Base-by-base conservation (phyloP, 1,140 invertebrate species). In the Heliconius nattereri region DNA sequence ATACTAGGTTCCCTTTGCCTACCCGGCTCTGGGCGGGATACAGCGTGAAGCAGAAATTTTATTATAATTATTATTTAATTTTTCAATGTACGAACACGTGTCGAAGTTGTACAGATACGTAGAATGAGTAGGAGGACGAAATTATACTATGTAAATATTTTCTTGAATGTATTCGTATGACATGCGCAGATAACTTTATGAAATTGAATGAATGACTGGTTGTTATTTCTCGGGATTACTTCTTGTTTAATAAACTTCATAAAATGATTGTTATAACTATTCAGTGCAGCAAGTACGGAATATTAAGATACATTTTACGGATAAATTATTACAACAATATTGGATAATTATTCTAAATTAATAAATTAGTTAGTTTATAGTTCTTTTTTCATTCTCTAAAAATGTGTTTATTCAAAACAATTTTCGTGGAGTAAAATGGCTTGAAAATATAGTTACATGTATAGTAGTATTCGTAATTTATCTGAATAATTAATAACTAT, bases 91-190 rank as follows among this genome's bases (percentile, higher is more conserved):
- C n/a, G 19, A 26, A 52, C 40, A 75, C 5, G 29, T 49, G 26
- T 20, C 9, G 11, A 32, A 20, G 9, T 54, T 75, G 29, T 26
- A 54, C 54, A 20, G 57, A 66, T 66, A 66, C 23, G 9, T 23
- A 66, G 60, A 29, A 66, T 66, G 60, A 66, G 60, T 29, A 66
- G 26, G 11, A 60, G 57, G 57, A 60, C 57, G n/a, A 66, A 66
- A 66, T 35, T 35, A 52, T 75, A 26, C 26, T 52, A 49, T 54
- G 73, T 75, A 52, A 75, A 26, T 75, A 52, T 75, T 54, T 49
- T 32, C 73, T 9, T 52, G n/a, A 54, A 57, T 32, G 73, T 52
- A 75, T 57, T 75, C 29, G 52, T 75, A 75, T 66, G 60, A 66
- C 60, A 66, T 66, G 60, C 60, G 60, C 60, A 66, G 60, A 66